phyloP scores from a whole-genome alignment of 2,888 invertebrate species.

The Deladenus siricidicola region DNA sequence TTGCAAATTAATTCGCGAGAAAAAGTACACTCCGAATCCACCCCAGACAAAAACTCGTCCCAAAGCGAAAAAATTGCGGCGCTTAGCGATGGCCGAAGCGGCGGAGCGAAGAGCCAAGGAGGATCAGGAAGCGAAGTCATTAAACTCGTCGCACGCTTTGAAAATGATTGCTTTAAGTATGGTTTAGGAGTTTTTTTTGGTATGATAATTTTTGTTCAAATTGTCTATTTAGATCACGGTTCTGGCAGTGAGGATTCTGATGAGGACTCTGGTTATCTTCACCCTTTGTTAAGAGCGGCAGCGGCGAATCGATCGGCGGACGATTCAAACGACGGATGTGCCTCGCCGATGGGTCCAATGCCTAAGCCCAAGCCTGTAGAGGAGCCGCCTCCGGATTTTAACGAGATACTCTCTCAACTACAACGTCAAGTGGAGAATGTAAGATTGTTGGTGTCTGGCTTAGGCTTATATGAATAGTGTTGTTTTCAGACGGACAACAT shows the following conservation, averaged over 20 bases:
- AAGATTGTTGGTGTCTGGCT: neutral
- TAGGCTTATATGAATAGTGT: neutral
- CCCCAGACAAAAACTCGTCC: conserved; percentile 15
- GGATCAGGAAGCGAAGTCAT: conserved; percentile 9
- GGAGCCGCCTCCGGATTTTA: neutral
- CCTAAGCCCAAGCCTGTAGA: conserved; percentile 4
- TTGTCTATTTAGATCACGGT: neutral
- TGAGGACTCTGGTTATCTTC: conserved; percentile 64
- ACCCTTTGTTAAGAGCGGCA: conserved; percentile 63
- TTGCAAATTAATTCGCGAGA: conserved; percentile 54
- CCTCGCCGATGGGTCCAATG: conserved; percentile 6
- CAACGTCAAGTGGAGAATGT: neutral
- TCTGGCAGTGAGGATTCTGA: conserved; percentile 32
- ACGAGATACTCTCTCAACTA: conserved; percentile 10
- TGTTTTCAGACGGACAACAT: conserved; percentile 39
- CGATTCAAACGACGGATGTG: neutral
- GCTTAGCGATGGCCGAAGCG: conserved; percentile 4
- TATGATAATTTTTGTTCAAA: too few relatives aligned
- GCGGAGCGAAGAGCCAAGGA: conserved; percentile 1
- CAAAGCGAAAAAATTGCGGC: conserved; percentile 12
- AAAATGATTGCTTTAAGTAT: conserved; percentile 1
- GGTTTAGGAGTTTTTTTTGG: too few relatives aligned
- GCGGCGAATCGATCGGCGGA: neutral
- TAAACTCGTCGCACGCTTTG: conserved; percentile 5
- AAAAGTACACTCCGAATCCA: conserved; percentile 52